These are phyloP conservation scores for Leptobrachium ailaonicum DNA, from an alignment of 2,113 vertebrate genomes.

Conservation along the genomic window DNA sequence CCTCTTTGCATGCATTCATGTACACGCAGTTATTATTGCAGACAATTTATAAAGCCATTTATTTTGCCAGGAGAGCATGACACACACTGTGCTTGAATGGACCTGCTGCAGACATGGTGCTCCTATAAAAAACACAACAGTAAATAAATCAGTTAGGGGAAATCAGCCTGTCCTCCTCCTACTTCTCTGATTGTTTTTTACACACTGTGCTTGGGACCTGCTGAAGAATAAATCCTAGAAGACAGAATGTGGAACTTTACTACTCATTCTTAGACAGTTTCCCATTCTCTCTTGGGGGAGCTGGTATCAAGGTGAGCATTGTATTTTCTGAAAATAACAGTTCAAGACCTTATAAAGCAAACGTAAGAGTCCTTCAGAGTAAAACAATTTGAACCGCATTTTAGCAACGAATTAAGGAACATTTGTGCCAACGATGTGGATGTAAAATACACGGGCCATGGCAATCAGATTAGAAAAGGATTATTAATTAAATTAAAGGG, in stretches of 20 bases:
- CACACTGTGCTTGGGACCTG: slow-evolving; percentile 62
- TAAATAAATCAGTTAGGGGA: slow-evolving; percentile 86
- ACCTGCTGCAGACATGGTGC: slow-evolving; percentile 75
- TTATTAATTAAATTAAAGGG: too few species aligned
- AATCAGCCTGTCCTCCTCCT: slow-evolving; percentile 64
- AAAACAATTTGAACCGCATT: not conserved
- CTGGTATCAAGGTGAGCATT: not conserved
- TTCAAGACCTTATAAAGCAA: slow-evolving; percentile 7
- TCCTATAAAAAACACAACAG: slow-evolving; percentile 86
- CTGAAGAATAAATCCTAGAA: slow-evolving; percentile 70
- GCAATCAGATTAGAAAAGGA: too few species aligned
- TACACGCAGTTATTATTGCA: slow-evolving; percentile 84
- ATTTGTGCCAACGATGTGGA: not conserved
- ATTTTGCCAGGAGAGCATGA: slow-evolving; percentile 87
- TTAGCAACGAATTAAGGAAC: not conserved
- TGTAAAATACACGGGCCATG: too few species aligned
- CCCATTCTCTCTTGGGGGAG: not conserved
- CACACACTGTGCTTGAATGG: slow-evolving; percentile 86
- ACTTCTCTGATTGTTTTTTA: slow-evolving; percentile 72
- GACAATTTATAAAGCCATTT: slow-evolving; percentile 90
- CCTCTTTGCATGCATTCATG: slow-evolving; percentile 76
- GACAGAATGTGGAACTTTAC: slow-evolving; percentile 57
- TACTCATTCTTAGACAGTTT: slow-evolving; percentile 30
- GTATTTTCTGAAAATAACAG: slow-evolving; percentile 22
- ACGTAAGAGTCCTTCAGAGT: slow-evolving; percentile 7